Evolutionary conservation across 2,797 vertebrate genomes (phyloP).

Genomic region (Alectoris magna): DNA sequence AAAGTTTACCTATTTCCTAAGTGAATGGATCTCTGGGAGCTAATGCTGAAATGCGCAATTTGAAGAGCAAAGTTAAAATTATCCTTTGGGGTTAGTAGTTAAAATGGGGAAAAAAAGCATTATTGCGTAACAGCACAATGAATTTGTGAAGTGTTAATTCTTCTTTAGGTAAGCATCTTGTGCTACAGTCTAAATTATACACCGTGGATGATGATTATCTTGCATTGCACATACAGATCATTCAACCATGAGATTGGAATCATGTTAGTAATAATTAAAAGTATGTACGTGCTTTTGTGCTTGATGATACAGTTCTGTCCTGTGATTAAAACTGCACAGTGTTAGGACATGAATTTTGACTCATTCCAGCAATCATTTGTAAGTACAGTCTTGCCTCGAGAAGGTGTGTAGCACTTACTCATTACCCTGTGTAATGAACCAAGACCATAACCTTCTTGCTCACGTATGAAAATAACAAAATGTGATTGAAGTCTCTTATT

Average conservation of each 20-base stretch:
- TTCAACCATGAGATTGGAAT: conserved; percentile 55
- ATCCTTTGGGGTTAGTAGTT: not conserved
- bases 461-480: not conserved
- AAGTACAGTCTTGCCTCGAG: not conserved
- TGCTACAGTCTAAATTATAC: not conserved
- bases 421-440: conserved; percentile 21
- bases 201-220: not conserved
- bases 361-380: not conserved
- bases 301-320: not conserved
- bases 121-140: not conserved
- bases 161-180: not conserved
- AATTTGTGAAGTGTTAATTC: not conserved
- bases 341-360: conserved; percentile 11
- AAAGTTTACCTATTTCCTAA: not conserved
- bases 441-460: not conserved
- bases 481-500: not conserved
- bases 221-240: not conserved
- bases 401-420: not conserved
- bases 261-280: conserved; percentile 70
- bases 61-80: not conserved
- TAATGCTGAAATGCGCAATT: not conserved
- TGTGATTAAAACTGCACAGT: conserved; percentile 21
- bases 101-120: not conserved
- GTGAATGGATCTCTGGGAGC: not conserved
- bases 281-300: conserved; percentile 42